A percentile compares a stretch with the other conserved stretches of the same genome.
Conservation (phyloP, 1,140 invertebrate species). For the Cyclina sinensis region DNA sequence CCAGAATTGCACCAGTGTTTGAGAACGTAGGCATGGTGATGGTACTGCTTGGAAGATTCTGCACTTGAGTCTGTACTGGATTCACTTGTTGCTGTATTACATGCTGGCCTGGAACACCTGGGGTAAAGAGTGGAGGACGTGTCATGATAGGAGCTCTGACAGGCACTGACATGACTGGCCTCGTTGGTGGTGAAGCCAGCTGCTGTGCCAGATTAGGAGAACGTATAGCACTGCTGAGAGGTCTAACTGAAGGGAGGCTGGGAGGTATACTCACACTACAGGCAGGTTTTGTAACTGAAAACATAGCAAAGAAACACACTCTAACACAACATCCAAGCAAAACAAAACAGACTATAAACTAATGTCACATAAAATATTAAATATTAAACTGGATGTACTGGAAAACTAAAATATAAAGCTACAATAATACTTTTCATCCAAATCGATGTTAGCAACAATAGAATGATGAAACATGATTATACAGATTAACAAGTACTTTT, state of each 20-base stretch:
- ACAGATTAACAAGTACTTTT: too few relatives aligned
- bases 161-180: slow-evolving; percentile 31
- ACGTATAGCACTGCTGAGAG: slow-evolving; percentile 24
- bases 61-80: background rate
- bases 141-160: slow-evolving; percentile 11
- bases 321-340: slow-evolving; percentile 52
- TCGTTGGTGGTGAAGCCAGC: slow-evolving; percentile 26
- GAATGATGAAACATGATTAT: too few relatives aligned
- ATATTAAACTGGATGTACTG: too few relatives aligned
- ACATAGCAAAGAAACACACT: slow-evolving; percentile 56
- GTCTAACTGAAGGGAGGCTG: slow-evolving; percentile 35
- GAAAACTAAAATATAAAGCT: too few relatives aligned
- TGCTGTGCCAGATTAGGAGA: slow-evolving; percentile 54
- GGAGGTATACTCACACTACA: slow-evolving; percentile 53
- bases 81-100: background rate
- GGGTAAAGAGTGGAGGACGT: slow-evolving; percentile 51
- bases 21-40: background rate
- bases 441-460: too few relatives aligned
- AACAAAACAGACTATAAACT: slow-evolving; percentile 37
- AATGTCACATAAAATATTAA: slow-evolving; percentile 17
- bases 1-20: slow-evolving; percentile 7
- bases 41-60: background rate
- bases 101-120: slow-evolving; percentile 41
- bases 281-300: slow-evolving; percentile 59
- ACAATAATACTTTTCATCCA: too few relatives aligned